A percentile compares a stretch with the other conserved stretches of the same genome.
Conservation (phyloP, 2,888 invertebrate genomes). For the Theretra japonica region DNA sequence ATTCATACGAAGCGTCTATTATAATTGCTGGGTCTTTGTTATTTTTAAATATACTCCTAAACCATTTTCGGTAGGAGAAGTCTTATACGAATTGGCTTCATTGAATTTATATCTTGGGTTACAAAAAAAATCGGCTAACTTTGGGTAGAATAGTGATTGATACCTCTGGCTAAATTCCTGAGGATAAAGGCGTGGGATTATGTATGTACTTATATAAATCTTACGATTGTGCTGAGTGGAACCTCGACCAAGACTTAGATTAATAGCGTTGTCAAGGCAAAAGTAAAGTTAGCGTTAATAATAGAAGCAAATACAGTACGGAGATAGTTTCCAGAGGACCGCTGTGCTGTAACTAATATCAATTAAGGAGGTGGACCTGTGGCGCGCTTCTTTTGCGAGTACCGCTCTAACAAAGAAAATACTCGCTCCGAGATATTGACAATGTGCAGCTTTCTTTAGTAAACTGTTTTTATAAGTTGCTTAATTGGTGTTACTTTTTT, state of each 20-base stretch:
- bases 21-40: too few relatives aligned
- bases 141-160: too few relatives aligned
- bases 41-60: too few relatives aligned
- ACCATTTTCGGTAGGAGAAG: too few relatives aligned
- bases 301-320: slow-evolving; percentile 42
- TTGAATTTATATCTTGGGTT: too few relatives aligned
- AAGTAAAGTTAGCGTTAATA: slow-evolving; percentile 24
- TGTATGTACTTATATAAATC: too few relatives aligned
- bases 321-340: background rate
- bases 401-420: background rate
- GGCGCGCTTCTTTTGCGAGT: background rate
- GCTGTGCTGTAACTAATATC: slow-evolving; percentile 13
- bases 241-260: background rate
- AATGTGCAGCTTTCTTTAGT: background rate
- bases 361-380: slow-evolving; percentile 7
- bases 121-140: too few relatives aligned
- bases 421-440: background rate
- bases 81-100: too few relatives aligned
- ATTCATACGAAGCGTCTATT: too few relatives aligned
- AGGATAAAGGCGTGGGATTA: too few relatives aligned
- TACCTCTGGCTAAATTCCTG: too few relatives aligned
- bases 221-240: background rate
- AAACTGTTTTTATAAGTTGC: background rate
- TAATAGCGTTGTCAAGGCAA: background rate
- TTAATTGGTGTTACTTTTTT: background rate